Base-by-base conservation (phyloP, 2,888 invertebrate genomes). In the Tipula unca region DNA sequence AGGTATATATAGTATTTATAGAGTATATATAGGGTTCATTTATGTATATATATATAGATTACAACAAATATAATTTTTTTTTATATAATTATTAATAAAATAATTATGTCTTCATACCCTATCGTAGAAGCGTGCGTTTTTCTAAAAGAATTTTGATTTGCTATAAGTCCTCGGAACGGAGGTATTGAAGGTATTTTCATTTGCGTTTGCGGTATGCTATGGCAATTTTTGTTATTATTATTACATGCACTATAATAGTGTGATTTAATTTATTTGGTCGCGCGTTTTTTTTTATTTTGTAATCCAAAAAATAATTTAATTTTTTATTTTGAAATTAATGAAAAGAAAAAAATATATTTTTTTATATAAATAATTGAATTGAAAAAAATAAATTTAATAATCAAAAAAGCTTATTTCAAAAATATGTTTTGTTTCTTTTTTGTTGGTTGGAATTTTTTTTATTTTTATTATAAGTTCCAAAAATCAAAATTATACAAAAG, bases 151-250 rank as follows among this genome's bases (percentile, higher is more conserved):
- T 82, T 85, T 32, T 32, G 89, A 88, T 88, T 88, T 88, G 88
- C 87, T 86, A 89, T 88, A 88, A 87, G 89, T 89, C 90, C 90
- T 88, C 89, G 88, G 89, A 89, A 90, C 88, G 90, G 88, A 87
- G 90, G 91, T 88, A 90, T 91, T 89, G 90, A 90, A 89, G 89
- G 89, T 88, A 90, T 89, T 89, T 89, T 89, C 88, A 89, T 89
- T 69, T 69, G 48, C 89, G 89, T 90, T 89, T 88, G 89, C 88
- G 85, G 48, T 54, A 54, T 10, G 25, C 29, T 85, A 54, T 89
- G 89, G 89, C 90, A 90, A 90, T 88, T 90, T 89, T 90, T 20
- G 48, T 69, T 69, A 69, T 69, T 48, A 48, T 48, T 83, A 83
- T 83, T 90, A 89, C 90, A 90, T 90, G 90, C 90, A 89, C 90